These are phyloP conservation scores for Brachionichthys hirsutus DNA, from an alignment of 2,113 vertebrate genomes.

Conservation along the genomic window DNA sequence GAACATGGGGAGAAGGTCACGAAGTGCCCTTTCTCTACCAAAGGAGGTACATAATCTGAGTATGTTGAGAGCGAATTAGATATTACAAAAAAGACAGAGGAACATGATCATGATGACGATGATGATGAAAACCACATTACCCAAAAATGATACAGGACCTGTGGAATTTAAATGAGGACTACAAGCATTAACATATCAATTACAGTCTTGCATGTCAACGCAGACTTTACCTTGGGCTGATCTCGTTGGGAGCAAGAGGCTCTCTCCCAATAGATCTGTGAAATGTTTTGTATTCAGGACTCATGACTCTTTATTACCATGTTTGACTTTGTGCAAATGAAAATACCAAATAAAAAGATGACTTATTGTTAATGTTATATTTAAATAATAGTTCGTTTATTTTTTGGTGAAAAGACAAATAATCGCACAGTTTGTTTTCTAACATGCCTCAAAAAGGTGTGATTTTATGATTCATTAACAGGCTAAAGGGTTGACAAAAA, in stretches of 20 bases:
- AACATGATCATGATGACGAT: conserved; percentile 12
- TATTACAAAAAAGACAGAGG: conserved; percentile 18
- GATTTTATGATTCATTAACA: too few species aligned
- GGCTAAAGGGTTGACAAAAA: too few species aligned
- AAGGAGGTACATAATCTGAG: conserved; percentile 23
- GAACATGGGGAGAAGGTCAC: conserved; percentile 68
- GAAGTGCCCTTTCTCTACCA: conserved; percentile 33
- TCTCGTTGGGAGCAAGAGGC: neutral
- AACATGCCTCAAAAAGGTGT: too few species aligned
- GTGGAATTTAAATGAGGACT: neutral
- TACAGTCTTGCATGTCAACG: conserved; percentile 6
- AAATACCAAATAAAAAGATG: too few species aligned
- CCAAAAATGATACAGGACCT: neutral
- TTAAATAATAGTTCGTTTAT: too few species aligned
- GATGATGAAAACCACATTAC: conserved; percentile 6
- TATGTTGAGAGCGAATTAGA: conserved; percentile 25
- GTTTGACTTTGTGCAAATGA: neutral
- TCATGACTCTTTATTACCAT: neutral
- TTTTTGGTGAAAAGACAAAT: too few species aligned
- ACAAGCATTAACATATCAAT: neutral
- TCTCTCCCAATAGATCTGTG: neutral
- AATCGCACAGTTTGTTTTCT: too few species aligned
- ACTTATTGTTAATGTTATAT: too few species aligned
- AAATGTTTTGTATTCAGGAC: neutral
- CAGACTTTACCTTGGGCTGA: conserved; percentile 2